Evolutionary conservation across 2,888 invertebrate species (phyloP).

Genomic region (Chloromyia formosa): DNA sequence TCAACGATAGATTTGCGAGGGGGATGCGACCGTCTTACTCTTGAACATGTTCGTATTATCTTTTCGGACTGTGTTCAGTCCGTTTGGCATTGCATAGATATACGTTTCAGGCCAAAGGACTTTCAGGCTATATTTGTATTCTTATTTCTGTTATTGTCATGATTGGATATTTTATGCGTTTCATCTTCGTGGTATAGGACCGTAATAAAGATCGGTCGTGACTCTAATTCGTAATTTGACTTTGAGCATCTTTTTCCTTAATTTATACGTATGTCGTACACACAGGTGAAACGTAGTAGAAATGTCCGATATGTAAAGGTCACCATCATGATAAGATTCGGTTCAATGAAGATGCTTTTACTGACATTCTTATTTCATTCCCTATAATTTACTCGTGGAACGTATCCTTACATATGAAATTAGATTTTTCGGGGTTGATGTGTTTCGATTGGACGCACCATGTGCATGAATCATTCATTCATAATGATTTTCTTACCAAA

Average conservation of each 20-base stretch:
- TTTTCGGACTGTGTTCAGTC: slow-evolving; percentile 23
- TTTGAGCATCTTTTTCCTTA: slow-evolving; percentile 43
- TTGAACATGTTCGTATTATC: too few species aligned
- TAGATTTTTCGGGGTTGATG: too few species aligned
- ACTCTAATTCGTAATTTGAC: slow-evolving; percentile 48
- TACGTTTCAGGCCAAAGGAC: slow-evolving; percentile 14
- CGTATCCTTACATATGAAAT: background rate
- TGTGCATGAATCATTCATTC: too few species aligned
- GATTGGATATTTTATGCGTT: slow-evolving; percentile 50
- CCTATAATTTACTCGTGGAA: background rate
- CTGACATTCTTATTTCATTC: slow-evolving; percentile 20
- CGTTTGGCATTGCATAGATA: slow-evolving; percentile 29
- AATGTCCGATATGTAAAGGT: background rate
- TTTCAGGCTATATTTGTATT: slow-evolving; percentile 25
- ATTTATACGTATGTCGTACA: slow-evolving; percentile 17
- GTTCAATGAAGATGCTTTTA: background rate
- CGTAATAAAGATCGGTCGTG: slow-evolving; percentile 50
- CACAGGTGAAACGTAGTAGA: background rate
- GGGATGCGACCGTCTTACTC: slow-evolving; percentile 4
- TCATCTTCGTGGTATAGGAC: slow-evolving; percentile 47
- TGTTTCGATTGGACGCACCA: too few species aligned
- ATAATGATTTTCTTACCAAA: too few species aligned
- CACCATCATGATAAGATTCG: slow-evolving; percentile 34
- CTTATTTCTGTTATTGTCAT: slow-evolving; percentile 49
- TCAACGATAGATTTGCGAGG: slow-evolving; percentile 11